A percentile compares a stretch with the other conserved stretches of the same genome.
Conservation (phyloP, 2,888 invertebrate species). For the Agrypnus murinus region DNA sequence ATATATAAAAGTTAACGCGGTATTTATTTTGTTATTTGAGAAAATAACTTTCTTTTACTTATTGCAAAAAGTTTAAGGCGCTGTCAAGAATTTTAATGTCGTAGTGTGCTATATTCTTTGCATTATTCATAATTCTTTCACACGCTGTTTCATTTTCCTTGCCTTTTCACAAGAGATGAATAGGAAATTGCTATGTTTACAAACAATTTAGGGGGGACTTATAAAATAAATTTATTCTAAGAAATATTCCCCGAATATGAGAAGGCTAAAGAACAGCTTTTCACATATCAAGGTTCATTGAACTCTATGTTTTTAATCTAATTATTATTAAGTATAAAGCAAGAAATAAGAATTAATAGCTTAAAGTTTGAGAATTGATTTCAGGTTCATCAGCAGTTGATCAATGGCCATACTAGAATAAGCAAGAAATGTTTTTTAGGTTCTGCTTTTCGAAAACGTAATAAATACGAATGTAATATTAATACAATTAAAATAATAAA, state of each 20-base stretch:
- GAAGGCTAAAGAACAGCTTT: slow-evolving; percentile 23
- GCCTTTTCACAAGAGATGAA: slow-evolving; percentile 44
- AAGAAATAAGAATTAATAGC: too few species aligned
- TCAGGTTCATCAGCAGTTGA: too few species aligned
- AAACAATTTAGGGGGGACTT: slow-evolving; percentile 47
- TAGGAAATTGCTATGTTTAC: slow-evolving; percentile 52
- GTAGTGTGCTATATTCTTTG: slow-evolving; percentile 36
- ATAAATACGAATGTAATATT: too few species aligned
- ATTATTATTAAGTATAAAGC: too few species aligned
- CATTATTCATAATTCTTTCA: slow-evolving; percentile 50
- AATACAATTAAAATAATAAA: too few species aligned
- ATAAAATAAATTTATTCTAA: slow-evolving; percentile 45
- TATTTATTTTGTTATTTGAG: neutral
- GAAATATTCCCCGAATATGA: slow-evolving; percentile 26
- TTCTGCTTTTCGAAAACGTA: too few species aligned
- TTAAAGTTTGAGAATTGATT: too few species aligned
- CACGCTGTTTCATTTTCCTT: slow-evolving; percentile 47
- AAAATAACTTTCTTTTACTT: slow-evolving; percentile 25
- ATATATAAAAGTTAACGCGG: neutral
- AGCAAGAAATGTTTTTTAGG: too few species aligned
- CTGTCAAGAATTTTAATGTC: slow-evolving; percentile 36
- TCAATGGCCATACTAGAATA: too few species aligned
- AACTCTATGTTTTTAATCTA: too few species aligned
- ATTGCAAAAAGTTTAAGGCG: slow-evolving; percentile 23
- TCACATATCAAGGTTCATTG: slow-evolving; percentile 14